A percentile compares a stretch with the other conserved stretches of the same genome.
These are phyloP conservation scores for Tenthredo scrophulariae DNA, from an alignment of 2,888 invertebrate genomes.

Conservation along the genomic window DNA sequence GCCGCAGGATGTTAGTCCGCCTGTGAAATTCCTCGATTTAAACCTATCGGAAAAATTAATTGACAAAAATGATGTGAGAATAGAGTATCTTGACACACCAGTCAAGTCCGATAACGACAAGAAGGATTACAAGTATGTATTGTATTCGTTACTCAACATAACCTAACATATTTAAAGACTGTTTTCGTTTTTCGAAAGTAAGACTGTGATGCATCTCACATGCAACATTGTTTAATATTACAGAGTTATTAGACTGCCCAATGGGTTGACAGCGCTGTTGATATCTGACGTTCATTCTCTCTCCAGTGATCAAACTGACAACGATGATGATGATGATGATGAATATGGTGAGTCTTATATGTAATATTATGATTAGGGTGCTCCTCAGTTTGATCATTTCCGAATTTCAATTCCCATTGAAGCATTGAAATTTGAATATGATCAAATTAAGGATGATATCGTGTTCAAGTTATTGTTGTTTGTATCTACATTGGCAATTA, in stretches of 20 bases:
- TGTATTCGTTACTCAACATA: background rate
- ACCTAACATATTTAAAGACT: background rate
- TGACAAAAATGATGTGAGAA: slow-evolving; percentile 56
- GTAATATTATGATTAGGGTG: background rate
- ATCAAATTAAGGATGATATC: no score
- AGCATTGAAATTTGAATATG: no score
- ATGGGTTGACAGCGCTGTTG: slow-evolving; percentile 87
- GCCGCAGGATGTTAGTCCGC: background rate
- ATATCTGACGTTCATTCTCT: slow-evolving; percentile 83
- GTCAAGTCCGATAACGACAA: slow-evolving; percentile 88
- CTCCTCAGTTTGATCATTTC: no score
- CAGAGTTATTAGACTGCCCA: slow-evolving; percentile 84
- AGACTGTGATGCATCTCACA: background rate
- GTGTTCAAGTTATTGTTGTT: background rate
- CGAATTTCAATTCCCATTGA: no score
- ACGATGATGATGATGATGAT: slow-evolving; percentile 79
- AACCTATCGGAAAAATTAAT: slow-evolving; percentile 39
- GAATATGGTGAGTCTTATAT: slow-evolving; percentile 63
- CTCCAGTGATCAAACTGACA: slow-evolving; percentile 65
- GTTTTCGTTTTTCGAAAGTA: slow-evolving; percentile 55
- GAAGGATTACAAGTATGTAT: slow-evolving; percentile 88
- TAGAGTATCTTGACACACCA: slow-evolving; percentile 79
- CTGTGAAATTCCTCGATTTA: slow-evolving; percentile 52
- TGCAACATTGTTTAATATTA: slow-evolving; percentile 59
- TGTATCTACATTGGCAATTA: background rate